Base-by-base conservation (phyloP, 2,888 invertebrate species). In the Eupithecia vulgata region DNA sequence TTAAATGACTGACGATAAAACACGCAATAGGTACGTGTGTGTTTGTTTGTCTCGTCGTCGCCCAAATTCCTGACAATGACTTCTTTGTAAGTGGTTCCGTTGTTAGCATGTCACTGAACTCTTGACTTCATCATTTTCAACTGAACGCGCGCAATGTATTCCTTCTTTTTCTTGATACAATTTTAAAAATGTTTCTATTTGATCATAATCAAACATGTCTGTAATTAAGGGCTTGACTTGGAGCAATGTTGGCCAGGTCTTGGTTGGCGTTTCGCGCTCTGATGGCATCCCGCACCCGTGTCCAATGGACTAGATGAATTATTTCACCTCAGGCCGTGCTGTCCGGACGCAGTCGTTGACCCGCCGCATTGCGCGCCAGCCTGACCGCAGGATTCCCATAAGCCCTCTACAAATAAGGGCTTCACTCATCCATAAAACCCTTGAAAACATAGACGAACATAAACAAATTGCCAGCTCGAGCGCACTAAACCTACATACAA, bases 321-420 rank as follows among this genome's bases (percentile, higher is more conserved):
- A 87, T 89, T 88, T 87, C 84, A 85, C 85, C 85, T 85, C 85
- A 78, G 81, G 79, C 82, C 84, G 82, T 81, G 81, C 81, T 66
- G 66, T 67, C 78, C 79, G 78, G 82, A 83, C 81, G 83, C 88
- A 91, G 91, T 91, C 93, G 90, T 91, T 93, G 92, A 92, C 93
- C 92, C 85, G 73, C 70, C 67, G 81, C 80, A 79, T 76, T 81
- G 82, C 80, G 82, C 81, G 74, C 61, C 70, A 42, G 40, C 40
- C 37, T 72, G 67, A 70, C 81, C 83, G 82, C 80, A 82, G 82
- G 77, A 82, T 85, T 81, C 81, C 83, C 83, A 82, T 81, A 80
- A 71, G 73, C 71, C 76, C 75, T 78, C 72, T 67, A 74, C 75
- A 68, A 78, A 70, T 68, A 76, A 71, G 68, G 68, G 68, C 25